Conservation (phyloP, 2,113 vertebrate species). For the Tachysurus vachellii region DNA sequence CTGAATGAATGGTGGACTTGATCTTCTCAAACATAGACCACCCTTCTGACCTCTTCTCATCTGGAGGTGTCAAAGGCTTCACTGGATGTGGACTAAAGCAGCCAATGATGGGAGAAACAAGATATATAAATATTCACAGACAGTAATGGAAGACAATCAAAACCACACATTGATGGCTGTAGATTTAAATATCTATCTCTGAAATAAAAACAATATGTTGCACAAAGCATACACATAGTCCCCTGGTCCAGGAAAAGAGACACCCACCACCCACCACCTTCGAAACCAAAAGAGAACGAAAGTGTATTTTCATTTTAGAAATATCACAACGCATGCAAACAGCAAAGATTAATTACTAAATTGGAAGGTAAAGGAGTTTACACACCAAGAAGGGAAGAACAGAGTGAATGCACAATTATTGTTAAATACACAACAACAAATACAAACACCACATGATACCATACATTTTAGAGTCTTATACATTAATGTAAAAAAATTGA, state of each 20-base stretch:
- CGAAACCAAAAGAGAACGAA: slow-evolving; percentile 59
- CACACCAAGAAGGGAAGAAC: slow-evolving; percentile 38
- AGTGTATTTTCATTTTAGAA: slow-evolving; percentile 40
- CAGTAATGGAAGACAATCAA: background rate
- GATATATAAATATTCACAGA: background rate
- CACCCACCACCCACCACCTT: slow-evolving; percentile 46
- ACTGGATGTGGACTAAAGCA: slow-evolving; percentile 84
- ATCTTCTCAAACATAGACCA: slow-evolving; percentile 84
- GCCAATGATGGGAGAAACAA: background rate
- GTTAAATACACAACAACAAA: background rate
- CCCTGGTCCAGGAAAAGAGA: background rate
- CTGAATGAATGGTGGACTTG: slow-evolving; percentile 78
- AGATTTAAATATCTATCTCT: background rate
- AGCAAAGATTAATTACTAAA: slow-evolving; percentile 43
- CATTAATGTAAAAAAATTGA: background rate
- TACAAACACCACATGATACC: background rate
- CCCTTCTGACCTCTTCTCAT: slow-evolving; percentile 75
- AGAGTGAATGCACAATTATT: slow-evolving; percentile 51
- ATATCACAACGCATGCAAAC: slow-evolving; percentile 58
- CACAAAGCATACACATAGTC: background rate
- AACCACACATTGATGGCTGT: background rate
- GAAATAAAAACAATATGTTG: background rate
- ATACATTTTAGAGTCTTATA: background rate
- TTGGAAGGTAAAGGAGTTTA: background rate
- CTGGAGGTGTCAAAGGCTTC: slow-evolving; percentile 82